phyloP scores from a whole-genome alignment of 2,888 invertebrate species.

The Isotomurus palustris region DNA sequence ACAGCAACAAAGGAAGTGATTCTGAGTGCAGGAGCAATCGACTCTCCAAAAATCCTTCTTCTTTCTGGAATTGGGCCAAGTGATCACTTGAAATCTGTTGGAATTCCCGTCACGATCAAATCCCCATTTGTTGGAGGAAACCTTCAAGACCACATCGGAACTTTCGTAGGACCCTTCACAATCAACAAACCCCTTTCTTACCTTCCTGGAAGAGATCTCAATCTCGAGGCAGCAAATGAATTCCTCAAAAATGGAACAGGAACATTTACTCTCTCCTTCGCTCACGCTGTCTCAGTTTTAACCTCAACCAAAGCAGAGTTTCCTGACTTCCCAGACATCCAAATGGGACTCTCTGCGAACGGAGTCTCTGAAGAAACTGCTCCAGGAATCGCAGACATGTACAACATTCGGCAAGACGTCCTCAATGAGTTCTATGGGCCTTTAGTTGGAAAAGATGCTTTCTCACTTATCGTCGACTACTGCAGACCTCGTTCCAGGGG shows the following conservation, averaged over 20 bases:
- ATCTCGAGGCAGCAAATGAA: slow-evolving; percentile 21
- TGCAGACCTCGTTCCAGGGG: slow-evolving; percentile 23
- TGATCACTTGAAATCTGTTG: slow-evolving; percentile 8
- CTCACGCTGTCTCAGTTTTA: slow-evolving; percentile 30
- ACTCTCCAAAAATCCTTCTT: slow-evolving; percentile 19
- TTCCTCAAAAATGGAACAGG: slow-evolving; percentile 43
- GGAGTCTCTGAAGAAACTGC: slow-evolving; percentile 19
- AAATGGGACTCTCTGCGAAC: slow-evolving; percentile 17
- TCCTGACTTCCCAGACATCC: slow-evolving; percentile 38
- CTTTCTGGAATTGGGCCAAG: slow-evolving; percentile 22
- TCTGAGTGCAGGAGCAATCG: slow-evolving; percentile 18
- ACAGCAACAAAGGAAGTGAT: slow-evolving; percentile 23
- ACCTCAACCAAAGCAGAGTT: slow-evolving; percentile 21
- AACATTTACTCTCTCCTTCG: slow-evolving; percentile 32
- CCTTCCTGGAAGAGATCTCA: slow-evolving; percentile 33
- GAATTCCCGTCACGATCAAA: neutral
- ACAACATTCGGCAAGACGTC: slow-evolving; percentile 19
- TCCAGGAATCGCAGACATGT: slow-evolving; percentile 12
- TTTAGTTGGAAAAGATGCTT: slow-evolving; percentile 16
- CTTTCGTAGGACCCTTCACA: slow-evolving; percentile 40
- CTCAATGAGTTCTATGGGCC: slow-evolving; percentile 19
- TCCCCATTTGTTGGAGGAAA: neutral
- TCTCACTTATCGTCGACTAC: slow-evolving; percentile 14
- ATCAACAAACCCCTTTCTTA: slow-evolving; percentile 36
- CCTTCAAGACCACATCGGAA: slow-evolving; percentile 44